Percentiles rank a stretch among this genome's conserved stretches.
Evolutionary conservation across 2,113 vertebrate genomes (phyloP).

Genomic region (Upupa epops): DNA sequence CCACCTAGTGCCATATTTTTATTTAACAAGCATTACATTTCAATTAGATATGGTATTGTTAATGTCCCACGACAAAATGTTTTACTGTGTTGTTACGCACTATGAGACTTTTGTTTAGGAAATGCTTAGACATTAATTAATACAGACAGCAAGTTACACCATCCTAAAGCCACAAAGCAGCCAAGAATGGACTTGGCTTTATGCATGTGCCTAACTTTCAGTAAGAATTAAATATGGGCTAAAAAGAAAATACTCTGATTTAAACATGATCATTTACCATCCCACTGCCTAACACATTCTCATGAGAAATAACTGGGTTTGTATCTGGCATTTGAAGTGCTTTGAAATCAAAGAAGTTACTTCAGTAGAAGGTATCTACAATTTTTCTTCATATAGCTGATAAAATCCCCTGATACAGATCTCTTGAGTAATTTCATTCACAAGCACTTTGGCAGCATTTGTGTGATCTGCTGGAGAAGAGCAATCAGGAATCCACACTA

Average conservation of each 20-base stretch:
- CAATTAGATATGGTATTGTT: background rate
- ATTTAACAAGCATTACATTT: background rate
- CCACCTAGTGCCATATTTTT: background rate
- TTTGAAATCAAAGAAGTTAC: background rate
- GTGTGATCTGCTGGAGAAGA: background rate
- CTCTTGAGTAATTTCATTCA: background rate
- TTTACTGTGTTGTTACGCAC: background rate
- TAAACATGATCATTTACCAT: background rate
- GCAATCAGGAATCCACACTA: background rate
- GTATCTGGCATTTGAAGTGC: background rate
- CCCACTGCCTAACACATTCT: background rate
- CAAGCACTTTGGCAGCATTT: background rate
- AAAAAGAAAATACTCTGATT: background rate
- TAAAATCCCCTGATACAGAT: background rate
- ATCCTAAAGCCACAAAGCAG: background rate
- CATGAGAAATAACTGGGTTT: background rate
- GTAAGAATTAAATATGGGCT: background rate
- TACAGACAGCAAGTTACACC: background rate
- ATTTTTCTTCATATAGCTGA: background rate
- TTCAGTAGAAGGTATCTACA: background rate
- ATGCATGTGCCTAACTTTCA: background rate
- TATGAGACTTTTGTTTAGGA: background rate
- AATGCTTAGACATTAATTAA: background rate
- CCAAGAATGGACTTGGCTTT: background rate
- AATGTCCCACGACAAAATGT: background rate